Percentiles rank a stretch among this genome's conserved stretches.
phyloP scores from a whole-genome alignment of 2,797 vertebrate genomes.

The Remorina albescens region DNA sequence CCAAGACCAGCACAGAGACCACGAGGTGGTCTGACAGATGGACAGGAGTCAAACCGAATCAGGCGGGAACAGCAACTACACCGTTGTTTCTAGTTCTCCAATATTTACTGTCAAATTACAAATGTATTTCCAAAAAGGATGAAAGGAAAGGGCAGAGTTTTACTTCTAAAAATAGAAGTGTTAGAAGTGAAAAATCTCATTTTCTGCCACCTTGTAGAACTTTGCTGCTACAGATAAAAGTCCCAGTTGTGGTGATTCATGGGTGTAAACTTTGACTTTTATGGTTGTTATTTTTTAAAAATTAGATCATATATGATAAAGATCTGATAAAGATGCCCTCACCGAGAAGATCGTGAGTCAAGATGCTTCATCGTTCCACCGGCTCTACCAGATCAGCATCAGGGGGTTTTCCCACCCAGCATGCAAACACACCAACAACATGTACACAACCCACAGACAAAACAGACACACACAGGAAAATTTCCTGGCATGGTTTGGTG shows the following conservation, averaged over 20 bases:
- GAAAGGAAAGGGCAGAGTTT: too few species aligned
- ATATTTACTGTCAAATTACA: background rate
- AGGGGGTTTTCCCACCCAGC: constrained; percentile 46
- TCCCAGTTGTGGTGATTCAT: too few species aligned
- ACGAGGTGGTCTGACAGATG: too few species aligned
- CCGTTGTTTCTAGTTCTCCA: background rate
- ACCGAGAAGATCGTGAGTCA: constrained; percentile 2
- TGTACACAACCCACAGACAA: background rate
- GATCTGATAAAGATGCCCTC: background rate
- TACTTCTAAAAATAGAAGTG: too few species aligned
- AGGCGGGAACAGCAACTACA: too few species aligned
- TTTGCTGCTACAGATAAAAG: background rate
- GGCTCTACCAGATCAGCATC: constrained; percentile 12
- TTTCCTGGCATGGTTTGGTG: constrained; percentile 12
- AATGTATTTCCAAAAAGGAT: background rate
- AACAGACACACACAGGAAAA: background rate
- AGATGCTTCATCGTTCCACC: background rate
- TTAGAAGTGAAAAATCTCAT: background rate
- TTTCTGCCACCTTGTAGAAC: background rate
- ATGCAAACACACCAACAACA: constrained; percentile 3
- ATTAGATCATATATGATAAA: background rate
- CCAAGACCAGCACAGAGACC: too few species aligned
- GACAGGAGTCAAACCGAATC: too few species aligned
- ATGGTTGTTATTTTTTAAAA: background rate
- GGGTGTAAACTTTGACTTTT: background rate